phyloP scores from a whole-genome alignment of 2,888 invertebrate species.

The Conus canariensis region DNA sequence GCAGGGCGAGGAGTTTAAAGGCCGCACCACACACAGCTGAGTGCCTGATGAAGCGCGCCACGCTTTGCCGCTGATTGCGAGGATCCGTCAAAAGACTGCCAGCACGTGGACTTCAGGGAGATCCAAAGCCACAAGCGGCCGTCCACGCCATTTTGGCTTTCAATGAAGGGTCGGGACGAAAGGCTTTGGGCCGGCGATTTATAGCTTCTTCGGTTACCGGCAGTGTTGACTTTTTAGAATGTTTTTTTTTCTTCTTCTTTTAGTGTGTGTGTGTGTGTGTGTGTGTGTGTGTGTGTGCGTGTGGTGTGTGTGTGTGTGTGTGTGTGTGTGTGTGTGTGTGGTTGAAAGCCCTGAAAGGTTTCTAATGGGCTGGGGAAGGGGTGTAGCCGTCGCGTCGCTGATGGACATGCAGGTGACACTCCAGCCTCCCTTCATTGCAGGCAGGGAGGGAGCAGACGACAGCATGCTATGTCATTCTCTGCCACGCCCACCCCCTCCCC shows the following conservation, averaged over 20 bases:
- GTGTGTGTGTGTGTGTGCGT: too few species aligned
- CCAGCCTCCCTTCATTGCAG: not conserved
- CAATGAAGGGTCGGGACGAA: not conserved
- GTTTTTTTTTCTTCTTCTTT: not conserved
- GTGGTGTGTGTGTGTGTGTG: too few species aligned
- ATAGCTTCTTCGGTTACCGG: conserved; percentile 5
- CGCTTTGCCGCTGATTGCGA: not conserved
- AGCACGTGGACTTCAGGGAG: not conserved
- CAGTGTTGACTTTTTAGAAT: too few species aligned
- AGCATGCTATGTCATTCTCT: too few species aligned
- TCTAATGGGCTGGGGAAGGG: not conserved
- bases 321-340: not conserved
- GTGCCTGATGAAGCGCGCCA: not conserved
- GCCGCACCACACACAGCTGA: not conserved
- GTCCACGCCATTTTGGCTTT: not conserved
- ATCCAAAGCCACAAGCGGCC: not conserved
- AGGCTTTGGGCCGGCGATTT: not conserved
- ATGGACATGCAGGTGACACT: not conserved
- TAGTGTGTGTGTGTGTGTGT: too few species aligned
- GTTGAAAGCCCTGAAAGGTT: not conserved
- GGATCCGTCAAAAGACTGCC: not conserved
- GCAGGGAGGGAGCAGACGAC: not conserved
- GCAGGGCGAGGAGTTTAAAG: not conserved
- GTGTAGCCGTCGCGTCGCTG: not conserved
- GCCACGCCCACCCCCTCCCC: not conserved